phyloP scores from a whole-genome alignment of 2,888 invertebrate genomes.

The Podotricha telesiphe region DNA sequence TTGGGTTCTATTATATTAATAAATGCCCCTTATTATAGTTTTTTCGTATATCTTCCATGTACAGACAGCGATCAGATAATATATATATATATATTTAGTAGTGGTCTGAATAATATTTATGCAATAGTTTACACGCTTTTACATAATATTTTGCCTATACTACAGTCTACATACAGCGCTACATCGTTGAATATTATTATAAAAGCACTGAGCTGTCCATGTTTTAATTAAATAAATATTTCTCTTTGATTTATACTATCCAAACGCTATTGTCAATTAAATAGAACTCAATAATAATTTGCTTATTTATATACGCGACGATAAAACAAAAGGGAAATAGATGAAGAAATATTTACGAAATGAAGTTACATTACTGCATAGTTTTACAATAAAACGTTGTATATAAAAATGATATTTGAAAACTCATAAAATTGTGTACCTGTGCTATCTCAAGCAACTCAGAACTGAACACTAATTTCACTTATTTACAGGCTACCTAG shows the following conservation, averaged over 20 bases:
- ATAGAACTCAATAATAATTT: not conserved
- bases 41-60: no score
- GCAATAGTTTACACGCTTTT: not conserved
- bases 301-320: no score
- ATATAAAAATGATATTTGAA: not conserved
- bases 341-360: not conserved
- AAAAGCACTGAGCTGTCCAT: not conserved
- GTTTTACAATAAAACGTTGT: not conserved
- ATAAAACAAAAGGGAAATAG: no score
- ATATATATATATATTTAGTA: no score
- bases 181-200: conserved; percentile 1
- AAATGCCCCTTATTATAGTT: no score
- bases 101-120: no score
- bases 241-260: not conserved
- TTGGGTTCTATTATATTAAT: no score
- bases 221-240: conserved; percentile 5
- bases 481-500: conserved; percentile 12
- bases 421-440: not conserved
- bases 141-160: not conserved
- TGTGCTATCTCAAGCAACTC: not conserved
- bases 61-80: no score
- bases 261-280: not conserved
- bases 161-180: no score
- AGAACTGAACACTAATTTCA: not conserved
- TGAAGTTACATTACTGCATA: not conserved